phyloP scores from a whole-genome alignment of 2,888 invertebrate species.

The Sepiola atlantica region DNA sequence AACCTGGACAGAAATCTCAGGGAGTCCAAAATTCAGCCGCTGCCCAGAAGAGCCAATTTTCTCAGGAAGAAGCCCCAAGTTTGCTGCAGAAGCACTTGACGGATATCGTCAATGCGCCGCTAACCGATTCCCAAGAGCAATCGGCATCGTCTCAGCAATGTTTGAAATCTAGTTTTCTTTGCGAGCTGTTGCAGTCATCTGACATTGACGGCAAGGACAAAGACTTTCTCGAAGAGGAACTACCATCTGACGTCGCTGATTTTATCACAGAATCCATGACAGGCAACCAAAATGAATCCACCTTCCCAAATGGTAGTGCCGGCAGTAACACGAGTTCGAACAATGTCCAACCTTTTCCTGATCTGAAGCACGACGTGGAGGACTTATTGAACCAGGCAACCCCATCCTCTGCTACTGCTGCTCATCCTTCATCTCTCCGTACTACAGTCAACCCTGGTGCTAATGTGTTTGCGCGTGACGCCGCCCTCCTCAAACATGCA shows the following conservation, averaged over 20 bases:
- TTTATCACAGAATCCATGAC: conserved; percentile 61
- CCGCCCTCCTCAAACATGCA: conserved; percentile 32
- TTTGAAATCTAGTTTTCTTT: background rate
- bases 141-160: background rate
- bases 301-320: background rate
- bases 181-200: background rate
- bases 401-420: background rate
- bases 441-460: conserved; percentile 21
- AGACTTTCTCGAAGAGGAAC: conserved; percentile 52
- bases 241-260: conserved; percentile 67
- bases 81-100: background rate
- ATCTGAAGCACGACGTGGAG: conserved; percentile 44
- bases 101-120: background rate
- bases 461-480: conserved; percentile 34
- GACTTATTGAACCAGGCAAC: conserved; percentile 35
- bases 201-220: background rate
- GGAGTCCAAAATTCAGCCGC: background rate
- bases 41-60: background rate
- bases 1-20: background rate
- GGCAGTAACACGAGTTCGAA: background rate
- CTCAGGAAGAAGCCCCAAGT: background rate
- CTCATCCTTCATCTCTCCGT: background rate
- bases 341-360: conserved; percentile 23
- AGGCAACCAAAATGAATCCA: conserved; percentile 35
- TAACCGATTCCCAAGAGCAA: background rate